Base-by-base conservation (phyloP, 2,797 vertebrate genomes). In the Leptatherina wallacei region DNA sequence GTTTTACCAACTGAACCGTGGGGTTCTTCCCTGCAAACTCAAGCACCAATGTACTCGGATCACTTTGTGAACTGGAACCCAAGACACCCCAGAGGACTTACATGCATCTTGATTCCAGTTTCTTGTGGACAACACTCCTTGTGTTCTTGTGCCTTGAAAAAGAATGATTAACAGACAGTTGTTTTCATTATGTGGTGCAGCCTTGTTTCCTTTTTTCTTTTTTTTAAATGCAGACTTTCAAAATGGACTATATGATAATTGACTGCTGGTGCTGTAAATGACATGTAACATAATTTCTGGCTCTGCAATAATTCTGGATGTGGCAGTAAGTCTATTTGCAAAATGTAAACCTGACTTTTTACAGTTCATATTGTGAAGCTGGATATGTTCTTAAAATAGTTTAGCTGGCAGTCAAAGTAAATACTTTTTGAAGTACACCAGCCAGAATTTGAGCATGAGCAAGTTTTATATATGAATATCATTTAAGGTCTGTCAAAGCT, bases 1-100 rank as follows among this genome's bases (percentile, higher is more conserved):
- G 87, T 99, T 99, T 88, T 97, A 99, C 90, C 97, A 98, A 78
- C 95, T 99, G 71, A 99, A 99, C 93, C 96, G 96, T 74, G 97
- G 97, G 11, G 93, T 96, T 64, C 93, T 99, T 85, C 98, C 98
- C 83, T 98, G 96, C 94, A 98, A 96, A 86, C 95, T 99, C 81
- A 98, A 96, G 91, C 97, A 99, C 92, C 97, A 97, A 85, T 99
- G 98, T 85, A 89, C 95, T 80, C 92, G 91, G 83, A 95, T 97
- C 89, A 88, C 95, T 88, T 93, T 98, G 91, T 99, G 95, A 96
- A 85, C 80, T 81, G 83, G 85, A 72, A 62, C 65, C 73, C 78
- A 36, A 14, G 59, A 78, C 75, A 77, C 61, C 67, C 65, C 69
- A 20, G 30, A 61, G 80, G 71, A 64, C 80, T 61, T 68, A 66